Evolutionary conservation across 2,797 vertebrate species (phyloP), one percentile per base, ranked within the genome.

Genomic region (Myotis myotis): DNA sequence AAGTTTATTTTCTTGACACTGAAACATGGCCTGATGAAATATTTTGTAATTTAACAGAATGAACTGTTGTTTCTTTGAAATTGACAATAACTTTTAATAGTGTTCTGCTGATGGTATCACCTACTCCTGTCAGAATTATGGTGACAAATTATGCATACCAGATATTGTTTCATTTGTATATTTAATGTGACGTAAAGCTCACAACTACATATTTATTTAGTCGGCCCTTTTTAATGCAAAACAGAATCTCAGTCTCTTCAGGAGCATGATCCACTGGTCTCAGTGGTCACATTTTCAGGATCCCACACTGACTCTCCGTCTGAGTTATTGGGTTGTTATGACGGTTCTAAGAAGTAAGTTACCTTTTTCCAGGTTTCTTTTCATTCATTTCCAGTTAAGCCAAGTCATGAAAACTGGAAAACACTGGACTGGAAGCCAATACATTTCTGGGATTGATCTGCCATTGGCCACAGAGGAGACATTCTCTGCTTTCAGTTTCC

Each of bases 1-100:
- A 76, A 12, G 0, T 76, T 74, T 89, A 38, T 12, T 90, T 94
- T 93, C 79, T 0, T 74, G 70, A 47, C n/a, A 60, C 25, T 86
- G 30, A 44, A 28, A 25, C 82, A 36, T 10, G 64, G 2, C 6
- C 80, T 74, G 70, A 7, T 71, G 8, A 12, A 47, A 41, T 87
- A 87, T 89, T 92, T 93, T 95, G 33, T 85, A 74, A 66, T 80
- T 75, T 82, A 91, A 33, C 7, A 28, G 90, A 71, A 81, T 23
- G 55, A 2, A 20, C 86, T 89, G 5, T 62, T 93, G 4, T 47
- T 82, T 28, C 0, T 84, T 93, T 44, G 85, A 95, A 88, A 79
- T 53, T n/a, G 8, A 47, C 15, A 47, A 12, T 30, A 10, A 55
- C 38, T 72, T 92, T 89, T 89, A 68, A 30, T 36, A 68, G 28